Conservation (phyloP, 2,888 invertebrate genomes). For the Diplolepis rosae region DNA sequence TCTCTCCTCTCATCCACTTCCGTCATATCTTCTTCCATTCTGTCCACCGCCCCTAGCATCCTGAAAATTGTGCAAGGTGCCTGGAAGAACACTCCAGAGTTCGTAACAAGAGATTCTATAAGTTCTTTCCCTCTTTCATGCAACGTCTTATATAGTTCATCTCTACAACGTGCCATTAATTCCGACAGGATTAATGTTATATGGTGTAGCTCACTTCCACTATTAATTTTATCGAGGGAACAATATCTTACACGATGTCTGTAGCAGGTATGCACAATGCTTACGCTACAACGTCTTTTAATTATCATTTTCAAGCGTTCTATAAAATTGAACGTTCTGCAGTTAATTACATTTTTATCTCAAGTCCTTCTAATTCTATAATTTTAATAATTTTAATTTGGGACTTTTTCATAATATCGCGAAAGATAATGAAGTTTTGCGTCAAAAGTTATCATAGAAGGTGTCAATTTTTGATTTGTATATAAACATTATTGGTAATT, state of each 20-base stretch:
- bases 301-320: neutral
- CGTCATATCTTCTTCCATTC: constrained; percentile 45
- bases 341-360: neutral
- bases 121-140: constrained; percentile 34
- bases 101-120: constrained; percentile 32
- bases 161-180: constrained; percentile 62
- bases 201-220: constrained; percentile 60
- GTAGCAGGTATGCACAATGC: neutral
- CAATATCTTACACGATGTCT: constrained; percentile 63
- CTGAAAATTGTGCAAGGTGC: neutral
- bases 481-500: too few species aligned
- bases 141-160: constrained; percentile 42
- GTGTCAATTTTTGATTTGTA: too few species aligned
- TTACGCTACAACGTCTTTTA: neutral
- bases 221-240: constrained; percentile 69
- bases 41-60: constrained; percentile 50
- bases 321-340: neutral
- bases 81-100: constrained; percentile 44
- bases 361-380: too few species aligned
- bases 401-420: too few species aligned
- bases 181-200: constrained; percentile 68
- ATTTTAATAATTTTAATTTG: too few species aligned
- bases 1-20: constrained; percentile 31
- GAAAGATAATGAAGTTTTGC: too few species aligned
- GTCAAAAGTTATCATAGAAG: too few species aligned